Evolutionary conservation across 2,797 vertebrate species (phyloP), one percentile per base, ranked within the genome.

Genomic region (Columba guinea): DNA sequence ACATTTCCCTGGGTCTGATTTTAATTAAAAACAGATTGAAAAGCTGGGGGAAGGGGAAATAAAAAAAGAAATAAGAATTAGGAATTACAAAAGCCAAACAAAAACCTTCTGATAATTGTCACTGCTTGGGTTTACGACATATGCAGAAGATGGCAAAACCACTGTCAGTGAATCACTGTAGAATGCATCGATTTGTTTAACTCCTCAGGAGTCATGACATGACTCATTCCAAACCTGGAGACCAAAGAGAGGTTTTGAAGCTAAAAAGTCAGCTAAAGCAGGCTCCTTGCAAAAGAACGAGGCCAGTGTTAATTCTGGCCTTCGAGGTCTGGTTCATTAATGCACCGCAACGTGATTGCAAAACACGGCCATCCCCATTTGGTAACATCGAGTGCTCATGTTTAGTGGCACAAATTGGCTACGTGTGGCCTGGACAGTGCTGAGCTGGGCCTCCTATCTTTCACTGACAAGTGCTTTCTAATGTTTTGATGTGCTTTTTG

Each of bases 21-120:
- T 96, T 96, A 97, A 97, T 98, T 95, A 95, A 64, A 73, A 80
- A 85, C 97, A 97, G 97, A 95, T 89, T 93, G 93, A 93, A 82
- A 87, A 78, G 81, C 92, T 94, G 80, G 28, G 32, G 41, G 28
- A 11, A 1, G 28, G 44, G 26, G 11, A 1, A 6, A 9, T 46
- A 37, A 87, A 81, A 76, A 76, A 93, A 89, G 48, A 90, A 90
- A 39, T 3, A 14, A 93, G 76, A 88, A 90, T 73, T 82, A 87
- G 73, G 70, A 65, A 81, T 96, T 95, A 91, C 34, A 83, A 90
- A 84, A 96, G 91, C 63, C 84, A 73, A 96, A 92, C 81, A 82
- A 70, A 91, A 94, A 94, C 81, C 37, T 73, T 95, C 85, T 91
- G 53, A 81, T 85, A 86, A 89, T 87, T n/a, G 89, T 95, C 15